Evolutionary conservation across 2,113 vertebrate species (phyloP).

Genomic region (Echinops telfairi): DNA sequence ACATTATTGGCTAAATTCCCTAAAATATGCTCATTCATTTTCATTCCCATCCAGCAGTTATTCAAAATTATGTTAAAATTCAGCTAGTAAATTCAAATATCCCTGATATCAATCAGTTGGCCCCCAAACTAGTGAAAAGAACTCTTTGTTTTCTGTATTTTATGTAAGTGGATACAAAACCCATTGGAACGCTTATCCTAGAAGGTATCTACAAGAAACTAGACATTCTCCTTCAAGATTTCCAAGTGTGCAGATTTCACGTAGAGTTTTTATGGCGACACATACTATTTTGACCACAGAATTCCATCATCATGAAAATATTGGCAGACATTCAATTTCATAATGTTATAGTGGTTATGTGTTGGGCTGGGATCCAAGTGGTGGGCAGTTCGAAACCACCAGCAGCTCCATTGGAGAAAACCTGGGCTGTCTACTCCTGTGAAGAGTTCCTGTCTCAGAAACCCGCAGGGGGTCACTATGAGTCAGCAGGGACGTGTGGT

Average conservation of each 20-base stretch:
- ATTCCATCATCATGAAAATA: background rate
- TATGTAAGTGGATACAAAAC: background rate
- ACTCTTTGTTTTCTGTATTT: background rate
- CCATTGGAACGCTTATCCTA: background rate
- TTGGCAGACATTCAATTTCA: background rate
- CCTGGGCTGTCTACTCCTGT: too few relatives aligned
- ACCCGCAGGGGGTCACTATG: too few relatives aligned
- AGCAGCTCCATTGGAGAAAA: too few relatives aligned
- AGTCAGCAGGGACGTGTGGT: too few relatives aligned
- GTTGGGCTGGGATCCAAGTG: too few relatives aligned
- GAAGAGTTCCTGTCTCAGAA: too few relatives aligned
- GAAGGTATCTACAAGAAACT: background rate
- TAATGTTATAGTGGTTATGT: too few relatives aligned
- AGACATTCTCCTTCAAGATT: constrained; percentile 15
- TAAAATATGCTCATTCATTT: constrained; percentile 4
- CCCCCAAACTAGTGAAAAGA: background rate
- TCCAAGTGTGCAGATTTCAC: background rate
- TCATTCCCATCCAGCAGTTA: background rate
- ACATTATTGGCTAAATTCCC: background rate
- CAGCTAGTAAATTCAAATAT: background rate
- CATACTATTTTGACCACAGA: constrained; percentile 10
- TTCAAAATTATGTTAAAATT: constrained; percentile 23
- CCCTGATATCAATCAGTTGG: background rate
- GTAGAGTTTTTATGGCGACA: constrained; percentile 41
- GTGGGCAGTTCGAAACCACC: too few relatives aligned